These are phyloP conservation scores for Pyrrhosoma nymphula DNA, from an alignment of 2,888 invertebrate species.

Conservation along the genomic window DNA sequence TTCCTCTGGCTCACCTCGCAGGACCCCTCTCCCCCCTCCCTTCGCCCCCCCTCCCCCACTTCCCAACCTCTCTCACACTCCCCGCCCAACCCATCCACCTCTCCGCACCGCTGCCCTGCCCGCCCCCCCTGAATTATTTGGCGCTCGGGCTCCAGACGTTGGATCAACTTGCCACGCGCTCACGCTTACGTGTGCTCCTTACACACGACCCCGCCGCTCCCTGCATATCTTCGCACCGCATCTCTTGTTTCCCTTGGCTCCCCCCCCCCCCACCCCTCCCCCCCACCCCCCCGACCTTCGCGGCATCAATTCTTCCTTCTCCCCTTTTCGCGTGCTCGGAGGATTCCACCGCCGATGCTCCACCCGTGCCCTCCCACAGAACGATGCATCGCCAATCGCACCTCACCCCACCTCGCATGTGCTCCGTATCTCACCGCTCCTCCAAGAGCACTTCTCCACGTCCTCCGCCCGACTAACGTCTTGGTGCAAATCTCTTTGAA, in stretches of 20 bases:
- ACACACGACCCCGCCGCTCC: not conserved
- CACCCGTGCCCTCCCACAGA: not conserved
- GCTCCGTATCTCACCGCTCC: not conserved
- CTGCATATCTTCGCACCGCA: not conserved
- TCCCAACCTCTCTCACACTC: not conserved
- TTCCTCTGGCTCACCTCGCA: not conserved
- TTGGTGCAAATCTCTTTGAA: not conserved
- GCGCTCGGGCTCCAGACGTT: not conserved
- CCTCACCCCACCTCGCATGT: not conserved
- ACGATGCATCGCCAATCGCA: not conserved
- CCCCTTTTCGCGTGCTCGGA: not conserved
- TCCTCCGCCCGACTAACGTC: not conserved
- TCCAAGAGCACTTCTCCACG: not conserved
- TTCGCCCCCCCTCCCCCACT: too few species aligned
- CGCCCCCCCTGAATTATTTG: constrained; percentile 45
- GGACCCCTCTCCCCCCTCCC: not conserved
- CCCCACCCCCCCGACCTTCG: not conserved
- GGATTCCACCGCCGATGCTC: not conserved
- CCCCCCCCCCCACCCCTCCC: not conserved
- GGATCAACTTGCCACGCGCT: constrained; percentile 37
- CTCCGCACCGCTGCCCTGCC: not conserved
- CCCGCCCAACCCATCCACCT: not conserved
- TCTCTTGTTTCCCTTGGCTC: not conserved
- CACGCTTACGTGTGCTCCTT: not conserved
- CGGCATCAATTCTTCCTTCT: not conserved